Conservation (phyloP, 1,140 invertebrate species). For the Camponotus vicinus region DNA sequence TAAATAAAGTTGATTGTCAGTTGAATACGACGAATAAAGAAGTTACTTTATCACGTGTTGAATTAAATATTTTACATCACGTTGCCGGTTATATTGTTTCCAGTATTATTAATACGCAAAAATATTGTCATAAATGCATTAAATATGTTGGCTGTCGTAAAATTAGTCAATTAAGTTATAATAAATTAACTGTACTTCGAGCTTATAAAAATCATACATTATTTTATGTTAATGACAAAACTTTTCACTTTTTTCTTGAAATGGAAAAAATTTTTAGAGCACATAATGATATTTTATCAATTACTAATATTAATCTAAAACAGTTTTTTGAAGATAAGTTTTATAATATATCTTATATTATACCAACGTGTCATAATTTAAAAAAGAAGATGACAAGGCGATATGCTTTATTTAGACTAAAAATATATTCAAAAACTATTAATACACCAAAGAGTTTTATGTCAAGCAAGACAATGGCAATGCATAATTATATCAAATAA, state of each 20-base stretch:
- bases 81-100: neutral
- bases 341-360: neutral
- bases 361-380: neutral
- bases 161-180: neutral
- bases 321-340: neutral
- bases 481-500: neutral
- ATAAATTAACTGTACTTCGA: neutral
- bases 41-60: neutral
- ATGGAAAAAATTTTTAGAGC: too few relatives aligned
- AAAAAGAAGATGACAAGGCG: neutral
- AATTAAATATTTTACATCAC: conserved; percentile 1
- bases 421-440: neutral
- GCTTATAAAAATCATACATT: neutral
- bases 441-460: neutral
- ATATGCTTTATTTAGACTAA: neutral
- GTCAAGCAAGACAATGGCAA: neutral
- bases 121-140: neutral
- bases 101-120: neutral
- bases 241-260: too few relatives aligned
- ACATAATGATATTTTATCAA: neutral
- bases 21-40: neutral
- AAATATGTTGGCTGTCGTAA: neutral
- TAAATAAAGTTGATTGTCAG: too few relatives aligned
- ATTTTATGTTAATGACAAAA: neutral
- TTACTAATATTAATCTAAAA: neutral